A percentile compares a stretch with the other conserved stretches of the same genome.
Evolutionary conservation across 2,797 vertebrate species (phyloP).

Genomic region (Argya squamiceps): DNA sequence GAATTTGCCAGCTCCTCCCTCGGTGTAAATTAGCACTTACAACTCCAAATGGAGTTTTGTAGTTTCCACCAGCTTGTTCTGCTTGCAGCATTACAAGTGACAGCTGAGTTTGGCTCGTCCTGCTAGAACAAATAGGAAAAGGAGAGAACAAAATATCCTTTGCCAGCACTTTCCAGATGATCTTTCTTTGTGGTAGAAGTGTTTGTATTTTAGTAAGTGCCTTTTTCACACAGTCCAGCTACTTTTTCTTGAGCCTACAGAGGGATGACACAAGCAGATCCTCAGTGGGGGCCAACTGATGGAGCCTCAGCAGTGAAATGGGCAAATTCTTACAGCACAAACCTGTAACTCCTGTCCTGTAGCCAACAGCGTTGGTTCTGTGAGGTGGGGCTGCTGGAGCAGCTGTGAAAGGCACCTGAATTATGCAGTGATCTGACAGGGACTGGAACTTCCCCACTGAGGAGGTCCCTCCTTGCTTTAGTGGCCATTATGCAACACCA

Average conservation of each 20-base stretch:
- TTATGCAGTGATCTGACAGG: neutral
- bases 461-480: neutral
- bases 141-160: neutral
- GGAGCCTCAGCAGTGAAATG: neutral
- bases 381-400: neutral
- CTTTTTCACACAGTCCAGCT: neutral
- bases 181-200: neutral
- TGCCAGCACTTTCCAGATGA: slow-evolving; percentile 9
- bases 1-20: neutral
- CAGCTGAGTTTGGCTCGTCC: slow-evolving; percentile 38
- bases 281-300: neutral
- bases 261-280: neutral
- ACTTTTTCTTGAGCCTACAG: neutral
- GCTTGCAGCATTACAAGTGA: slow-evolving; percentile 4
- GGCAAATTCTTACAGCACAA: neutral
- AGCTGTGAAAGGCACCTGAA: neutral
- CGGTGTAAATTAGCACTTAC: neutral
- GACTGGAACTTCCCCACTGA: neutral
- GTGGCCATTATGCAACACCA: neutral
- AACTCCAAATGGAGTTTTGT: neutral
- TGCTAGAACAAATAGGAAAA: slow-evolving; percentile 11
- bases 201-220: neutral
- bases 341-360: neutral
- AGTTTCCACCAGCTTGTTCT: neutral
- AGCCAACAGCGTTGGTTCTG: neutral